phyloP scores from a whole-genome alignment of 2,113 vertebrate species.

The Proterorhinus semilunaris region DNA sequence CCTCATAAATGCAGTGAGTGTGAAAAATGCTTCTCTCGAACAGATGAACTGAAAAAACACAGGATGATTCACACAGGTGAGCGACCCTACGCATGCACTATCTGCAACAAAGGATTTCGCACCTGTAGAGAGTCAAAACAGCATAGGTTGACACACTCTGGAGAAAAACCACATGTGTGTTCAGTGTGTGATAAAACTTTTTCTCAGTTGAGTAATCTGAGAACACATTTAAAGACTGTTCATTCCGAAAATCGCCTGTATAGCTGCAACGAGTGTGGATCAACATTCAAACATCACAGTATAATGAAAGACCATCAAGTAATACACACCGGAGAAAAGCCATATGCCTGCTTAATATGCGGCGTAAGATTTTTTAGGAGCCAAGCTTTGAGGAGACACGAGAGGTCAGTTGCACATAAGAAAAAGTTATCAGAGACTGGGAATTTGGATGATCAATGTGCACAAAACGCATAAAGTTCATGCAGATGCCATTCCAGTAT shows the following conservation, averaged over 20 bases:
- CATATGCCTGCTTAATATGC: not conserved
- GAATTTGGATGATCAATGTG: not conserved
- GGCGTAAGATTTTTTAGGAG: not conserved
- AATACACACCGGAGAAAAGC: conserved; percentile 49
- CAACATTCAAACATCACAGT: conserved; percentile 53
- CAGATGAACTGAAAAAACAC: conserved; percentile 65
- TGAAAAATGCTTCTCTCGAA: conserved; percentile 60
- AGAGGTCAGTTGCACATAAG: conserved; percentile 3
- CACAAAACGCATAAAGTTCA: no score
- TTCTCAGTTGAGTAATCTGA: conserved; percentile 71
- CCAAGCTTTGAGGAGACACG: not conserved
- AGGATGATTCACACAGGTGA: conserved; percentile 66
- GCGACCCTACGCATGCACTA: conserved; percentile 51
- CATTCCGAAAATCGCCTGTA: conserved; percentile 51
- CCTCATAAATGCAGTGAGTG: conserved; percentile 61
- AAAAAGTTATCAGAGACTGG: not conserved
- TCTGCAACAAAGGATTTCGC: conserved; percentile 61
- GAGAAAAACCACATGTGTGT: conserved; percentile 67
- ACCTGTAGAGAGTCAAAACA: conserved; percentile 58
- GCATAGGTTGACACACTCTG: conserved; percentile 46
- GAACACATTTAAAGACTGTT: conserved; percentile 63
- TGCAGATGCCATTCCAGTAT: no score
- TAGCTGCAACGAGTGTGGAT: conserved; percentile 57
- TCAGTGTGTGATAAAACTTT: conserved; percentile 68
- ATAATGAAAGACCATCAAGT: conserved; percentile 61